These are phyloP conservation scores for Enoplosus armatus DNA, from an alignment of 2,797 vertebrate species.

Conservation along the genomic window DNA sequence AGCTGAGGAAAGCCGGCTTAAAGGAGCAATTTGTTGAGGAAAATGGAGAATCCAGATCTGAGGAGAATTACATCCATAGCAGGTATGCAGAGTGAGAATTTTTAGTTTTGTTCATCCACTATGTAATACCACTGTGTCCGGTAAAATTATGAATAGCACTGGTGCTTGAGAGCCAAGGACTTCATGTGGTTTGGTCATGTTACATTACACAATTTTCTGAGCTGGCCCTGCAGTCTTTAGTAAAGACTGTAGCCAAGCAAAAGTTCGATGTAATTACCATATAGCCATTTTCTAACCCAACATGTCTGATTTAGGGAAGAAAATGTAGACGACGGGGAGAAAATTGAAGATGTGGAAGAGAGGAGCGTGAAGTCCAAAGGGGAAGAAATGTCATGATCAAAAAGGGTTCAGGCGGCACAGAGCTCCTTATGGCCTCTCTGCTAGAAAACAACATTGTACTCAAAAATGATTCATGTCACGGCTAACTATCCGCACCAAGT, in stretches of 20 bases:
- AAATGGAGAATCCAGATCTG: slow-evolving; percentile 79
- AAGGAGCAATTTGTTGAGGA: slow-evolving; percentile 90
- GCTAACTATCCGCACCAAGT: slow-evolving; percentile 50
- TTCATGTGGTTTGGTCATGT: slow-evolving; percentile 77
- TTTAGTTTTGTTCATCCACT: slow-evolving; percentile 60
- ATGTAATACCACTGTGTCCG: slow-evolving; percentile 66
- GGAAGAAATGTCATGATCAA: slow-evolving; percentile 81
- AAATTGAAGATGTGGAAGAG: slow-evolving; percentile 84
- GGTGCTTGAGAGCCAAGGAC: slow-evolving; percentile 70
- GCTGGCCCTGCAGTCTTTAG: slow-evolving; percentile 67
- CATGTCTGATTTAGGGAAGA: slow-evolving; percentile 83
- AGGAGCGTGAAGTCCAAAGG: slow-evolving; percentile 80
- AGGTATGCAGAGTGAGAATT: slow-evolving; percentile 79
- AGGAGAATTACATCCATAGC: slow-evolving; percentile 55
- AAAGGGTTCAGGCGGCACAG: slow-evolving; percentile 67
- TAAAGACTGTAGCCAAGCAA: slow-evolving; percentile 76
- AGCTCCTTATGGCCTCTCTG: slow-evolving; percentile 71
- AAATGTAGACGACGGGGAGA: slow-evolving; percentile 79
- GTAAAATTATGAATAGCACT: slow-evolving; percentile 79
- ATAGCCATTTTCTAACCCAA: slow-evolving; percentile 79
- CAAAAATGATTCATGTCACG: slow-evolving; percentile 74
- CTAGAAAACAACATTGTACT: slow-evolving; percentile 73
- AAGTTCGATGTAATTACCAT: slow-evolving; percentile 80
- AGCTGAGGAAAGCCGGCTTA: slow-evolving; percentile 88
- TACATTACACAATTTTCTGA: slow-evolving; percentile 81